phyloP scores from a whole-genome alignment of 1,140 invertebrate genomes.

The Hycleus phaleratus region DNA sequence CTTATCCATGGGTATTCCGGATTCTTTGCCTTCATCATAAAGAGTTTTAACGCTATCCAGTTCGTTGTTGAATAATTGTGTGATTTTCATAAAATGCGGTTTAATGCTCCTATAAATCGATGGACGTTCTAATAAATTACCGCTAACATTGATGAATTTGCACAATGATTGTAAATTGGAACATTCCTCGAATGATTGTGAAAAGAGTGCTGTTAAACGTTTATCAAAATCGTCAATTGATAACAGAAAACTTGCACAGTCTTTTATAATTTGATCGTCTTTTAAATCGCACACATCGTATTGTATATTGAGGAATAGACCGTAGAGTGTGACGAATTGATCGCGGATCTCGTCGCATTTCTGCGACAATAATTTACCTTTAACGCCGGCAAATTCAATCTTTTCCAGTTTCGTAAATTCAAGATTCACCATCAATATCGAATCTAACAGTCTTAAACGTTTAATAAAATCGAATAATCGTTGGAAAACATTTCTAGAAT shows the following conservation, averaged over 20 bases:
- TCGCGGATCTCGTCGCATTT: conserved; percentile 50
- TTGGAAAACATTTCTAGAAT: conserved; percentile 63
- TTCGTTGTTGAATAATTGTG: conserved; percentile 55
- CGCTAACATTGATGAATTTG: conserved; percentile 64
- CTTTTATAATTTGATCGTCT: conserved; percentile 54
- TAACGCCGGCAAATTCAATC: conserved; percentile 72
- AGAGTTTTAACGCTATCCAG: conserved; percentile 56
- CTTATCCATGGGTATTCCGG: conserved; percentile 51
- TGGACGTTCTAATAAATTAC: conserved; percentile 61
- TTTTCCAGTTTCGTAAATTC: conserved; percentile 85
- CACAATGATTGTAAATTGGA: conserved; percentile 54
- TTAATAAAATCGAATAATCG: conserved; percentile 59
- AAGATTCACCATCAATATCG: conserved; percentile 60
- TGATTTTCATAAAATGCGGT: conserved; percentile 49
- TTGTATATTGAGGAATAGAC: conserved; percentile 57
- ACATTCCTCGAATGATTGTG: conserved; percentile 69
- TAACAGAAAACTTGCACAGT: conserved; percentile 52
- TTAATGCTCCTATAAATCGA: conserved; percentile 60
- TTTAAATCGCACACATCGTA: conserved; percentile 64
- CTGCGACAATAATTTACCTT: conserved; percentile 56
- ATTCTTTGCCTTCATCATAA: conserved; percentile 44
- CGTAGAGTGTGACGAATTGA: conserved; percentile 59
- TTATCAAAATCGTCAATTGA: conserved; percentile 60
- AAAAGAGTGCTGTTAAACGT: conserved; percentile 65
- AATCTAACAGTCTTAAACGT: conserved; percentile 51